These are phyloP conservation scores for Drosophila conformis DNA, from an alignment of 2,888 invertebrate species.

Conservation along the genomic window DNA sequence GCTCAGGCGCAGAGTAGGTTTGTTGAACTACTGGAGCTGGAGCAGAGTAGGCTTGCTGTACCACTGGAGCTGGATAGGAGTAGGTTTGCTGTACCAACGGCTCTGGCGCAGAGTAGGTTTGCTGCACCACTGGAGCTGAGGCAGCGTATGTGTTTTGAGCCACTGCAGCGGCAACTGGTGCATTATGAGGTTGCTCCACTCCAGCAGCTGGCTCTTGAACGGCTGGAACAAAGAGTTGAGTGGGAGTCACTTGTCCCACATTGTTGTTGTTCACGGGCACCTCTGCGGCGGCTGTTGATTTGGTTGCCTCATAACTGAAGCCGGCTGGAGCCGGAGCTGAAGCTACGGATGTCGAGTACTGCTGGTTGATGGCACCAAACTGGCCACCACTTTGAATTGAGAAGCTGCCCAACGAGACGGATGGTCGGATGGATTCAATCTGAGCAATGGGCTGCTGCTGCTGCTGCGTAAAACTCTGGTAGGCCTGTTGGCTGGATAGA, in stretches of 20 bases:
- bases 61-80: background rate
- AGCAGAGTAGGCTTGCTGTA: background rate
- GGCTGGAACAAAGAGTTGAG: slow-evolving; percentile 46
- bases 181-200: slow-evolving; percentile 25
- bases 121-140: slow-evolving; percentile 25
- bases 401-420: slow-evolving; percentile 74
- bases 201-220: slow-evolving; percentile 35
- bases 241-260: slow-evolving; percentile 34
- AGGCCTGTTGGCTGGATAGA: slow-evolving; percentile 26
- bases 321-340: slow-evolving; percentile 13
- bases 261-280: slow-evolving; percentile 36
- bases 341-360: slow-evolving; percentile 1
- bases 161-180: slow-evolving; percentile 36
- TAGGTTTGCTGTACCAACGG: background rate
- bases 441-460: slow-evolving; percentile 37
- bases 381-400: slow-evolving; percentile 53
- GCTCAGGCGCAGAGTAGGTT: background rate
- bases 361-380: slow-evolving; percentile 19
- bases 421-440: slow-evolving; percentile 71
- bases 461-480: slow-evolving; percentile 40
- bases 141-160: slow-evolving; percentile 23
- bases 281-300: slow-evolving; percentile 47
- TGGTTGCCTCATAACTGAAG: slow-evolving; percentile 46
- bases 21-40: background rate
- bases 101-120: background rate